Conservation (phyloP, 35 echinoderm and acorn worm genomes). For the Anneissia japonica region DNA sequence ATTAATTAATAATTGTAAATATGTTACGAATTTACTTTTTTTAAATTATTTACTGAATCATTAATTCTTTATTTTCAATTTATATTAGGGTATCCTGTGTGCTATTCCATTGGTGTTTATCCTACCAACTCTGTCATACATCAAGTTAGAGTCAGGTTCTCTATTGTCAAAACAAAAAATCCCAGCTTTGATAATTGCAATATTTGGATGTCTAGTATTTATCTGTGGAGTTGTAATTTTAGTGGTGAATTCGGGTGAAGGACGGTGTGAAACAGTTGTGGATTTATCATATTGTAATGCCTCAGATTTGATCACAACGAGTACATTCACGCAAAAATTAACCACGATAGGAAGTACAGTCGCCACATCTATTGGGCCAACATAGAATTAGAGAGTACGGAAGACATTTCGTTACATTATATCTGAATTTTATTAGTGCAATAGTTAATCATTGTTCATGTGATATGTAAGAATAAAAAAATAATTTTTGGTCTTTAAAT, state of each 20-base stretch:
- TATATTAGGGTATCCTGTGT: constrained; percentile 71
- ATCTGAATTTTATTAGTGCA: too few species aligned
- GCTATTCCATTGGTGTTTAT: constrained; percentile 82
- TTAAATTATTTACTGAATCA: too few species aligned
- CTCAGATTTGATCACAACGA: neutral
- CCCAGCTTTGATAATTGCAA: constrained; percentile 54
- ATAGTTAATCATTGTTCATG: too few species aligned
- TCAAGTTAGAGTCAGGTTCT: constrained; percentile 55
- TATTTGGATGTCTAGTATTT: constrained; percentile 50
- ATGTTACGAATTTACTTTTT: too few species aligned
- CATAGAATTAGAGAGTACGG: neutral
- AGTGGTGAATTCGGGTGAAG: constrained; percentile 27
- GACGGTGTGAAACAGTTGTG: constrained; percentile 39
- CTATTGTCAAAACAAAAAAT: constrained; percentile 60
- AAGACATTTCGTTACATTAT: too few species aligned
- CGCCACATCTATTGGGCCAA: neutral
- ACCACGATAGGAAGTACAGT: neutral
- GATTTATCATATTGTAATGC: constrained; percentile 51
- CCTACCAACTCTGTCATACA: constrained; percentile 61
- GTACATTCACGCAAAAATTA: neutral
- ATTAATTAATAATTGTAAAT: too few species aligned
- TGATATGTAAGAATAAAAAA: too few species aligned
- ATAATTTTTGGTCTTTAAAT: too few species aligned
- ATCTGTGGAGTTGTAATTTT: constrained; percentile 71
- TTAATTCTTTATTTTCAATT: constrained; percentile 8